A percentile compares a stretch with the other conserved stretches of the same genome.
Conservation (phyloP, 2,888 invertebrate genomes). For the Torymus aiolomorphi region DNA sequence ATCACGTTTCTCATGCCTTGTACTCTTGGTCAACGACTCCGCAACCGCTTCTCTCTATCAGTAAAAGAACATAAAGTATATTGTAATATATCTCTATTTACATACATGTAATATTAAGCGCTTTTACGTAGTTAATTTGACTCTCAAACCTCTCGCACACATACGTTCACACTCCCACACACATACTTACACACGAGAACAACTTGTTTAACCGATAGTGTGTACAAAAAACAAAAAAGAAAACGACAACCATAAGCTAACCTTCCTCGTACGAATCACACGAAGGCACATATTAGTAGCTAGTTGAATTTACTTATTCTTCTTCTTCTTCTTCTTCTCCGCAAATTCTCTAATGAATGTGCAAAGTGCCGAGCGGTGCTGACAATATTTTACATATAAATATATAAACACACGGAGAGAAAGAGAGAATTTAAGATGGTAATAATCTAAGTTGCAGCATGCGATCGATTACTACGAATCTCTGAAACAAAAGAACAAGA, state of each 20-base stretch:
- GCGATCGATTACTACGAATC: too few relatives aligned
- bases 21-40: not conserved
- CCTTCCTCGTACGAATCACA: slow-evolving; percentile 27
- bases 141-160: not conserved
- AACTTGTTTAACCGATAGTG: slow-evolving; percentile 7
- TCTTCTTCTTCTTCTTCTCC: not conserved
- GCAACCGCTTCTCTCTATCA: slow-evolving; percentile 19
- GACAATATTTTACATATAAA: too few relatives aligned
- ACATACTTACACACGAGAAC: not conserved
- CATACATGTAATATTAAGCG: too few relatives aligned
- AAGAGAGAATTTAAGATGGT: too few relatives aligned
- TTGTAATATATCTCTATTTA: too few relatives aligned
- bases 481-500: too few relatives aligned
- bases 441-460: too few relatives aligned
- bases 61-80: not conserved
- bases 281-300: slow-evolving; percentile 25
- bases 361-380: too few relatives aligned
- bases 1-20: slow-evolving; percentile 36
- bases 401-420: too few relatives aligned
- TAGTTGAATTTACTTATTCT: not conserved
- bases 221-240: slow-evolving; percentile 10
- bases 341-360: not conserved
- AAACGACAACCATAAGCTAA: not conserved
- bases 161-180: not conserved
- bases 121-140: too few relatives aligned